Evolutionary conservation across 2,113 vertebrate genomes (phyloP).

Genomic region (Poecilia latipinna): DNA sequence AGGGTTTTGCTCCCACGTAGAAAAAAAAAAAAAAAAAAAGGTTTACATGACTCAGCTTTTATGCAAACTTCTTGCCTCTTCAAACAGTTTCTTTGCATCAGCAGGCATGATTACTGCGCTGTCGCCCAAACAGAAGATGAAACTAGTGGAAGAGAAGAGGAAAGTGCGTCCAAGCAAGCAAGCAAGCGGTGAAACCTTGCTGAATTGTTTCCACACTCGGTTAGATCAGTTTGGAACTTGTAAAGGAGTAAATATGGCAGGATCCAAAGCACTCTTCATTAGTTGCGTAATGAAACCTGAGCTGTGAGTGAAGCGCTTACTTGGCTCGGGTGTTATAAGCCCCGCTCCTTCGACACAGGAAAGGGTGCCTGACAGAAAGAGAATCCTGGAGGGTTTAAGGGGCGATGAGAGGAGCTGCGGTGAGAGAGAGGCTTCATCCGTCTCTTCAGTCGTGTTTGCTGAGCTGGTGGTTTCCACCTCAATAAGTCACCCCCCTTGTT

Average conservation of each 20-base stretch:
- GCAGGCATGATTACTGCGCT: constrained; percentile 29
- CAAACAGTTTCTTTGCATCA: constrained; percentile 40
- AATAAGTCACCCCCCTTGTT: constrained; percentile 54
- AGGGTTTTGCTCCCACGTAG: constrained; percentile 25
- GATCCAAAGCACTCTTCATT: constrained; percentile 37
- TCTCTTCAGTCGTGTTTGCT: constrained; percentile 69
- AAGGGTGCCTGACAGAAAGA: constrained; percentile 44
- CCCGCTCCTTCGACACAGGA: constrained; percentile 14
- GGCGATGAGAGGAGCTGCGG: constrained; percentile 58
- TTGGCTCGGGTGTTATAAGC: constrained; percentile 8
- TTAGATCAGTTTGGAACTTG: constrained; percentile 21
- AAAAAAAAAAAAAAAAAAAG: constrained; percentile 8
- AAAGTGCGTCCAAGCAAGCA: not conserved
- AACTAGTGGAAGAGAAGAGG: constrained; percentile 6
- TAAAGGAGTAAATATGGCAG: constrained; percentile 10
- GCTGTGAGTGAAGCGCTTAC: constrained; percentile 7
- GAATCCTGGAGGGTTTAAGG: constrained; percentile 59
- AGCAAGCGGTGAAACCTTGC: constrained; percentile 1
- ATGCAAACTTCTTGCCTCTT: constrained; percentile 69
- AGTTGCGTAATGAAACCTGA: constrained; percentile 5
- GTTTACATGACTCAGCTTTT: constrained; percentile 72
- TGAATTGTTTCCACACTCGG: not conserved
- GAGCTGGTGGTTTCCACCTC: constrained; percentile 58
- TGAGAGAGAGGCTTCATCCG: constrained; percentile 57
- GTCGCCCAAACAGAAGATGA: constrained; percentile 21